phyloP scores from a whole-genome alignment of 2,797 vertebrate species.

The Alca torda region DNA sequence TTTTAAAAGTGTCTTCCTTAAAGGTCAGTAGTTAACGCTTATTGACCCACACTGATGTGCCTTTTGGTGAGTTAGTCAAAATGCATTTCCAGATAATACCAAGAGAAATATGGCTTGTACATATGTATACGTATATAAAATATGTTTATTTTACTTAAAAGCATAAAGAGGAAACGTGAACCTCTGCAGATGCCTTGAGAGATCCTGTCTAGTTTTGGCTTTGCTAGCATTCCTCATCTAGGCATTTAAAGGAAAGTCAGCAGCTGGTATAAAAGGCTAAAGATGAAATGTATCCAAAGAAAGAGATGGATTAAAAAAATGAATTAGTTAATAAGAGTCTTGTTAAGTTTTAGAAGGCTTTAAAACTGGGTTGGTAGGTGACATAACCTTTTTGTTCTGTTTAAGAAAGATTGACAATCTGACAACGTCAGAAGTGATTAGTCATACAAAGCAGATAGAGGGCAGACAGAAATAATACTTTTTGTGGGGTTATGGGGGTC shows the following conservation, averaged over 20 bases:
- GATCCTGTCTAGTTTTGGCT: background rate
- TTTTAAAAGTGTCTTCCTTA: background rate
- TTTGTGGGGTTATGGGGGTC: rapidly evolving
- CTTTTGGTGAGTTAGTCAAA: background rate
- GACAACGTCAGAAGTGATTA: background rate
- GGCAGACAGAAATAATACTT: background rate
- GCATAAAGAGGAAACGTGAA: background rate
- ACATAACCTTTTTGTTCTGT: background rate
- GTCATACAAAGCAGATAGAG: background rate
- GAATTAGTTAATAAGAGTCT: background rate
- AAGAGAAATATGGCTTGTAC: background rate
- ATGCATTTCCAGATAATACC: background rate
- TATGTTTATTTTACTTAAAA: background rate
- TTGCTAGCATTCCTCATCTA: background rate
- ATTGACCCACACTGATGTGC: background rate
- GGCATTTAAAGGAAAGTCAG: background rate
- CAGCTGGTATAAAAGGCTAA: background rate
- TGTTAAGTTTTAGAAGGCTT: background rate
- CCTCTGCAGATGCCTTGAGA: background rate
- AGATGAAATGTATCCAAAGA: background rate
- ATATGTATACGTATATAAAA: background rate
- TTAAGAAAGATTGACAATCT: background rate
- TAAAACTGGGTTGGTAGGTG: background rate
- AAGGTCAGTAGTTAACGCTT: background rate
- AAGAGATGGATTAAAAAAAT: background rate